Evolutionary conservation across 2,888 invertebrate species (phyloP).

Genomic region (Iphiclides podalirius): DNA sequence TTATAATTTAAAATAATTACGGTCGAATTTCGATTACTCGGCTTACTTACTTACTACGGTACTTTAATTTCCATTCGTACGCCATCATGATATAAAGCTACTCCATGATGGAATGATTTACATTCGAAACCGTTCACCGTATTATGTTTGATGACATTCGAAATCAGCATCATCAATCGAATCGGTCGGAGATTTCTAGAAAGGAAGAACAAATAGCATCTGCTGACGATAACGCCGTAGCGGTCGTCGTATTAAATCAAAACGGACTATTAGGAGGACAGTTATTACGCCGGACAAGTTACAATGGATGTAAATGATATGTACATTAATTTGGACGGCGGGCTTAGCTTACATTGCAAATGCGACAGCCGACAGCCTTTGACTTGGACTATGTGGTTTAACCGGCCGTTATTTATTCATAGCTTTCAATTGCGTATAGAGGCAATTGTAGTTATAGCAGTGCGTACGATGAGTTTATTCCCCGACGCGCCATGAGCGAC

Average conservation of each 20-base stretch:
- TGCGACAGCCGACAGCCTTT: conserved; percentile 6
- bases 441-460: too few species aligned
- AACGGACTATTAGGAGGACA: background rate
- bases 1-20: too few species aligned
- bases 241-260: background rate
- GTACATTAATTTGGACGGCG: conserved; percentile 18
- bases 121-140: too few species aligned
- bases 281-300: background rate
- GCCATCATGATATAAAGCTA: too few species aligned
- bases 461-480: too few species aligned
- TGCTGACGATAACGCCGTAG: background rate
- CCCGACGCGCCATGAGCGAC: too few species aligned
- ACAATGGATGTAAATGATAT: conserved; percentile 19
- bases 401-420: conserved; percentile 7
- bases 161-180: too few species aligned
- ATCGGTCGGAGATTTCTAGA: background rate
- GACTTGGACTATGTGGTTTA: background rate
- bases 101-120: too few species aligned
- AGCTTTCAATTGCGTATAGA: background rate
- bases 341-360: conserved; percentile 6
- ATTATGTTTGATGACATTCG: too few species aligned
- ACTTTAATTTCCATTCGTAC: too few species aligned
- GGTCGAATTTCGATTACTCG: too few species aligned
- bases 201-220: background rate
- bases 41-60: too few species aligned